phyloP scores from a whole-genome alignment of 2,888 invertebrate species.

The Catocala sponsa region DNA sequence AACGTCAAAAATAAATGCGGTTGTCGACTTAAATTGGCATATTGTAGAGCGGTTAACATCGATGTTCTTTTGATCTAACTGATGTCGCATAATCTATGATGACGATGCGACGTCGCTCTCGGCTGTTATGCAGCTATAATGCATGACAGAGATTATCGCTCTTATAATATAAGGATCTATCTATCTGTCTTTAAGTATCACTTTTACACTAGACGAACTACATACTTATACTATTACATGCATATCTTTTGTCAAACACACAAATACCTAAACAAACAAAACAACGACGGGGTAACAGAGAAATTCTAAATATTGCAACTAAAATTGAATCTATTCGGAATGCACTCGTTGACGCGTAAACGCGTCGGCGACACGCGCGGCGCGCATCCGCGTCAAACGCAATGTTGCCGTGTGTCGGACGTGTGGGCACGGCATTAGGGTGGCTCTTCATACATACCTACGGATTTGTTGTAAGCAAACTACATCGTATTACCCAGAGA shows the following conservation, averaged over 20 bases:
- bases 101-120: too few species aligned
- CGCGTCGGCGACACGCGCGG: constrained; percentile 53
- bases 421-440: constrained; percentile 32
- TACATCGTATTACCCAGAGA: neutral
- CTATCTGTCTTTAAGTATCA: too few species aligned
- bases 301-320: constrained; percentile 39
- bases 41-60: too few species aligned
- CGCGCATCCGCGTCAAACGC: constrained; percentile 57
- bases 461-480: constrained; percentile 3
- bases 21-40: too few species aligned
- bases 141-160: too few species aligned
- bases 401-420: constrained; percentile 45
- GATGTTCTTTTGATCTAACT: too few species aligned
- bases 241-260: neutral
- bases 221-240: too few species aligned
- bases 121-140: too few species aligned
- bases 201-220: too few species aligned
- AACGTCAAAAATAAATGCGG: too few species aligned
- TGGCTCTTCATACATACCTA: neutral
- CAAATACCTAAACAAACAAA: constrained; percentile 14
- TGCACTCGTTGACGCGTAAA: constrained; percentile 52
- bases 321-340: constrained; percentile 46
- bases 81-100: too few species aligned
- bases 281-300: constrained; percentile 21
- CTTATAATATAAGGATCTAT: too few species aligned